Evolutionary conservation across 2,888 invertebrate genomes (phyloP).

Genomic region (Heliconius erato): DNA sequence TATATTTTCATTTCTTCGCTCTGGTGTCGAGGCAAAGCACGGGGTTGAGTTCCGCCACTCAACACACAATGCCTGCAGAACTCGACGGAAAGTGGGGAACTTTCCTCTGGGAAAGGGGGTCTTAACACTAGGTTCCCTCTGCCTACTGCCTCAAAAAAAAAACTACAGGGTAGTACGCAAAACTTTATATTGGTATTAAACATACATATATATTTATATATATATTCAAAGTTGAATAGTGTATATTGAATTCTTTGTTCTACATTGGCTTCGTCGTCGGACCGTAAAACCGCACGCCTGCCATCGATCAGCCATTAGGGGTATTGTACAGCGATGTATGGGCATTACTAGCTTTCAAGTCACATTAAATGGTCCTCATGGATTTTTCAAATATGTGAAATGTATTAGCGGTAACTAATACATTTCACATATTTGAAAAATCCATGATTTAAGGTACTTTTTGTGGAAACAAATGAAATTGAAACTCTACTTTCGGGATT

Average conservation of each 20-base stretch:
- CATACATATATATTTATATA: not conserved
- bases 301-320: constrained; percentile 33
- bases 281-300: constrained; percentile 29
- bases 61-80: too few relatives aligned
- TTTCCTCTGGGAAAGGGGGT: too few relatives aligned
- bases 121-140: too few relatives aligned
- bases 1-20: too few relatives aligned
- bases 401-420: too few relatives aligned
- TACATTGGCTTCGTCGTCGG: constrained; percentile 4
- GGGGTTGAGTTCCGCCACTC: too few relatives aligned
- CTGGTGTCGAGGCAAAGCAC: too few relatives aligned
- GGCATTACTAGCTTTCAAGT: constrained; percentile 13
- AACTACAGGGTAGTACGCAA: not conserved
- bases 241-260: constrained; percentile 9
- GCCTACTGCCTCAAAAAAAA: not conserved
- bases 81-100: too few relatives aligned
- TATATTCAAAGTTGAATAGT: not conserved
- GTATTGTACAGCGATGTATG: constrained; percentile 18
- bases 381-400: constrained; percentile 31
- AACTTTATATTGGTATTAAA: not conserved
- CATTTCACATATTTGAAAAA: too few relatives aligned
- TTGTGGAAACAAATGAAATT: too few relatives aligned
- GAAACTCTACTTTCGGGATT: too few relatives aligned
- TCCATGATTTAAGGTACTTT: not conserved
- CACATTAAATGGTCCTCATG: constrained; percentile 34